Evolutionary conservation across 1,140 invertebrate species (phyloP).

Genomic region (Nasonia vitripennis): DNA sequence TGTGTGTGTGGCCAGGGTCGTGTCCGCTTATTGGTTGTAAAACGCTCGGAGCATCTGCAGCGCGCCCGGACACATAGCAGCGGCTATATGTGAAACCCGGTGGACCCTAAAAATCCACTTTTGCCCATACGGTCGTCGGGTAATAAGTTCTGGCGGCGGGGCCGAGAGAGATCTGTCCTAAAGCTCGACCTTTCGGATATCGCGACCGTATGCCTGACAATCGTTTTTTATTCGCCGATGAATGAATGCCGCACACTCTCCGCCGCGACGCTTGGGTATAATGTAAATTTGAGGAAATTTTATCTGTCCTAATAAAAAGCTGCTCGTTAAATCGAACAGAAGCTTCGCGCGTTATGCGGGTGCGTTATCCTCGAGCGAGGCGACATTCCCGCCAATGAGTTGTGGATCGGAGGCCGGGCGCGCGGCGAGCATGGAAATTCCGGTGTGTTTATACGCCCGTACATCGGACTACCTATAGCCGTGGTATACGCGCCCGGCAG

Average conservation of each 20-base stretch:
- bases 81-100: slow-evolving; percentile 56
- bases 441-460: slow-evolving; percentile 31
- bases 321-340: not conserved
- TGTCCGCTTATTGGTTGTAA: slow-evolving; percentile 65
- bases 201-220: slow-evolving; percentile 27
- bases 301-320: not conserved
- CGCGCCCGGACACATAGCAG: not conserved
- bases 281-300: not conserved
- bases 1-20: not conserved
- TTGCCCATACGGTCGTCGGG: slow-evolving; percentile 38
- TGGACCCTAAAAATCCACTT: slow-evolving; percentile 62
- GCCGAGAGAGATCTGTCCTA: not conserved
- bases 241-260: slow-evolving; percentile 18
- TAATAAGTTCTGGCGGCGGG: slow-evolving; percentile 59
- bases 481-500: slow-evolving; percentile 27
- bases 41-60: slow-evolving; percentile 62
- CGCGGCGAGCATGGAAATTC: slow-evolving; percentile 23
- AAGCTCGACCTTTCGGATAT: slow-evolving; percentile 14
- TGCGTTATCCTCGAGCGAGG: not conserved
- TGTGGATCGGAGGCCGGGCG: not conserved
- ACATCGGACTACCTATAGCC: slow-evolving; percentile 55
- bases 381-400: slow-evolving; percentile 27
- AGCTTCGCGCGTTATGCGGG: not conserved
- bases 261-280: not conserved
- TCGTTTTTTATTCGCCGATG: slow-evolving; percentile 22